Evolutionary conservation across 2,113 vertebrate genomes (phyloP).

Genomic region (Setophaga coronata): DNA sequence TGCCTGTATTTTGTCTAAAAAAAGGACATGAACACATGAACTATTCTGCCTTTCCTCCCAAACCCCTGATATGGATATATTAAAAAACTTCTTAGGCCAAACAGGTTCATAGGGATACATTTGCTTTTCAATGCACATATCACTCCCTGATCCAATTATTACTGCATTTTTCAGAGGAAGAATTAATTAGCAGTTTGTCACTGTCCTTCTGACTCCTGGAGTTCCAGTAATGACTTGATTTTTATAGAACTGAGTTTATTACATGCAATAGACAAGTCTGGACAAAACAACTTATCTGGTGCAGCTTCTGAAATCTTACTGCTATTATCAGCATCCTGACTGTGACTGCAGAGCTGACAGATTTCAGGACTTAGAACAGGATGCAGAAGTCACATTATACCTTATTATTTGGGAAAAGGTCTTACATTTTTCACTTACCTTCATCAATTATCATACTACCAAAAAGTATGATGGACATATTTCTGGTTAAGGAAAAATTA

Average conservation of each 20-base stretch:
- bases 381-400: neutral
- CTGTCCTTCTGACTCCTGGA: slow-evolving; percentile 61
- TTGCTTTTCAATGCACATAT: slow-evolving; percentile 40
- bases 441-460: neutral
- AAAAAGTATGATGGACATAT: neutral
- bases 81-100: slow-evolving; percentile 26
- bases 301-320: slow-evolving; percentile 9
- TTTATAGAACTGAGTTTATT: slow-evolving; percentile 63
- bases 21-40: neutral
- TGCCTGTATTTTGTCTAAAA: slow-evolving; percentile 27
- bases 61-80: neutral
- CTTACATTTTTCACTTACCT: neutral
- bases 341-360: neutral
- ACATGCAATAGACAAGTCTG: slow-evolving; percentile 66
- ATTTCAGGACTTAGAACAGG: neutral
- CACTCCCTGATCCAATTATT: slow-evolving; percentile 61
- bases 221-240: slow-evolving; percentile 71
- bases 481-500: neutral
- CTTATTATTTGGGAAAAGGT: neutral
- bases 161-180: slow-evolving; percentile 66
- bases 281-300: slow-evolving; percentile 58
- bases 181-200: slow-evolving; percentile 76
- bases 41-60: neutral
- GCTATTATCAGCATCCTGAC: neutral
- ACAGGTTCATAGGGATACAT: neutral